Base-by-base conservation (phyloP, 2,113 vertebrate species). In the Tetraodon nigroviridis region DNA sequence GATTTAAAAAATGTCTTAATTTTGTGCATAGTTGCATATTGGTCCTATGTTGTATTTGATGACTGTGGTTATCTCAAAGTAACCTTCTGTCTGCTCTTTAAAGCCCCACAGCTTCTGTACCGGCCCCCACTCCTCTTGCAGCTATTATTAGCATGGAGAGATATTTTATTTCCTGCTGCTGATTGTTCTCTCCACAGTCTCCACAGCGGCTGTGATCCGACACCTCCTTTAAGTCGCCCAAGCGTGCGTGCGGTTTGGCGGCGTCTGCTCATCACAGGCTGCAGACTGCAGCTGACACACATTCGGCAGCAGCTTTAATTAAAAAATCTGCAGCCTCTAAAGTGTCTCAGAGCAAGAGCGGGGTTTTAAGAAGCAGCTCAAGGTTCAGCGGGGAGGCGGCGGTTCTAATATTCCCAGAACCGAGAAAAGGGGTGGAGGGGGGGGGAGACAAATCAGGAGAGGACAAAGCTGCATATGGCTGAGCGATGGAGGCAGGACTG, bases 1-100 rank as follows among this genome's bases (percentile, higher is more conserved):
- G 53, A 60, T 75, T 70, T 19, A 67, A 61, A 73, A 29, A 55
- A 53, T 70, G 63, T 45, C 63, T 69, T 68, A 76, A 64, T n/a
- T n/a, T n/a, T n/a, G n/a, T n/a, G 58, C 59, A 15, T 61, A 42
- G 37, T 16, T 47, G 19, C 59, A 46, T 55, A 55, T 58, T 71
- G 71, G 65, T 75, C 50, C 54, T 64, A 21, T 67, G 71, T 65
- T 60, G 58, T 42, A 53, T 12, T 62, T 64, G 69, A 80, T 56
- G 59, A 51, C 70, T 78, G 49, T 64, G 64, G 52, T 59, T 56
- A 67, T 75, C 61, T 66, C 41, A 56, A 51, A 54, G 49, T 72
- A 71, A 72, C 67, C 66, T 59, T 69, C 61, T 72, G 61, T 44
- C 48, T 58, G 50, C 53, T 63, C 65, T 62, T 60, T 69, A 55